phyloP scores from a whole-genome alignment of 2,797 vertebrate genomes.

The Chaunax sp. region DNA sequence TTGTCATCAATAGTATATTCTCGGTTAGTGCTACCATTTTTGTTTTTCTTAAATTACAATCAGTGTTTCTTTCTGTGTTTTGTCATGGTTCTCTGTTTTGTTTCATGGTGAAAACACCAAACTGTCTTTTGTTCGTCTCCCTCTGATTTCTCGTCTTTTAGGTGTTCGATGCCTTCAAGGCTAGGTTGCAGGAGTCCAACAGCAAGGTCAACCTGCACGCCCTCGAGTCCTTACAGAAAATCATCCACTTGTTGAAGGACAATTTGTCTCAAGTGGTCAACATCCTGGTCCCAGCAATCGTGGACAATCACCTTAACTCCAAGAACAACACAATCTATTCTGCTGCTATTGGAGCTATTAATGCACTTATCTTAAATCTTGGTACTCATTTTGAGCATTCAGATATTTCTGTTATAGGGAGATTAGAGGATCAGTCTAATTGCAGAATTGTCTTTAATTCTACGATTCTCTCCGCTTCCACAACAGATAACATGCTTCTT shows the following conservation, averaged over 20 bases:
- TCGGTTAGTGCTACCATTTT: conserved; percentile 69
- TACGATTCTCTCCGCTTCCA: conserved; percentile 32
- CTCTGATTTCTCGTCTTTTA: conserved; percentile 56
- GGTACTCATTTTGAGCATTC: conserved; percentile 75
- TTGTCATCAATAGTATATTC: conserved; percentile 87
- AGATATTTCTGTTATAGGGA: background rate
- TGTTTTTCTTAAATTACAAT: background rate
- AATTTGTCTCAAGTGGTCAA: conserved; percentile 90
- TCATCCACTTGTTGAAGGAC: conserved; percentile 87
- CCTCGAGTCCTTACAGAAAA: conserved; percentile 89
- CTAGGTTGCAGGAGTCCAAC: conserved; percentile 93
- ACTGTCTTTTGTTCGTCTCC: background rate
- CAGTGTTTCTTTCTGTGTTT: background rate
- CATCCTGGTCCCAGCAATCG: conserved; percentile 91
- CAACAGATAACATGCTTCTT: conserved; percentile 88
- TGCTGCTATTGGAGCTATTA: conserved; percentile 88
- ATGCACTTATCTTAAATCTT: conserved; percentile 87
- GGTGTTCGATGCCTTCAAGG: conserved; percentile 94
- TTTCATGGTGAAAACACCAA: background rate
- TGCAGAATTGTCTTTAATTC: background rate
- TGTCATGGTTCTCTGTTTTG: background rate
- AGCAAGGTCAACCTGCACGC: conserved; percentile 95
- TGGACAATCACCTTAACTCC: conserved; percentile 98
- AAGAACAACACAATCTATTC: conserved; percentile 91
- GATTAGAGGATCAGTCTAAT: background rate